Base-by-base conservation (phyloP, 2,888 invertebrate genomes). In the Xylocampa areola region DNA sequence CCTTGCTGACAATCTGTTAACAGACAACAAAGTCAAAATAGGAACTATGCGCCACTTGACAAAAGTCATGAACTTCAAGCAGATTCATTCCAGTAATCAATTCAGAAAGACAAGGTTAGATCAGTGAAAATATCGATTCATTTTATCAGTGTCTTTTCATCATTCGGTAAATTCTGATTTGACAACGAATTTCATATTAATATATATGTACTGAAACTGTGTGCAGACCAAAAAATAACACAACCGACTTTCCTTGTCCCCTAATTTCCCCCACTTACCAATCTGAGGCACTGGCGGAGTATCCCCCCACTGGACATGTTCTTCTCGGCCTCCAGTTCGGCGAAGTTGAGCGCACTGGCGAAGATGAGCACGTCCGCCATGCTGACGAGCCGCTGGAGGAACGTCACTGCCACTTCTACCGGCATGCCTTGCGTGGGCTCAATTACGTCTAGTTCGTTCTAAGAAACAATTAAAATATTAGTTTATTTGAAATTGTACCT, bases 271-370 rank as follows among this genome's bases (percentile, higher is more conserved):
- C 7, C 25, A 90, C 96, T 94, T 87, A 97, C 98, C 95, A 99
- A 94, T 88, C 99, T 94, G 58, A 99, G 95, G 87, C 99, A 99
- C 92, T 99, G 99, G 53, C 99, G 94, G 50, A 99, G 94, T 76
- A 99, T 99, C 39, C 99, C 99, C n/a, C 99, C 99, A 79, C 98
- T 98, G 41, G 99, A 98, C 99, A 99, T 99, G 88, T 99, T 99
- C 94, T 99, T 99, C 94, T 99, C 99, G 0, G 99, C 98, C 91
- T 99, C 99, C 36, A 99, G 94, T 89, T 99, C 99, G 19, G 98
- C 98, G 84, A 99, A 99, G 94, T 98, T 99, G 54, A 99, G 95
- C 1, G 99, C 98, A 82, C 98, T 99, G 54, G 99, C 99, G 94
- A 99, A 99, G 78, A 99, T 98, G 23, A 99, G 95, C 36, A 99